phyloP scores from a whole-genome alignment of 2,888 invertebrate genomes.

The Pammene aurita region DNA sequence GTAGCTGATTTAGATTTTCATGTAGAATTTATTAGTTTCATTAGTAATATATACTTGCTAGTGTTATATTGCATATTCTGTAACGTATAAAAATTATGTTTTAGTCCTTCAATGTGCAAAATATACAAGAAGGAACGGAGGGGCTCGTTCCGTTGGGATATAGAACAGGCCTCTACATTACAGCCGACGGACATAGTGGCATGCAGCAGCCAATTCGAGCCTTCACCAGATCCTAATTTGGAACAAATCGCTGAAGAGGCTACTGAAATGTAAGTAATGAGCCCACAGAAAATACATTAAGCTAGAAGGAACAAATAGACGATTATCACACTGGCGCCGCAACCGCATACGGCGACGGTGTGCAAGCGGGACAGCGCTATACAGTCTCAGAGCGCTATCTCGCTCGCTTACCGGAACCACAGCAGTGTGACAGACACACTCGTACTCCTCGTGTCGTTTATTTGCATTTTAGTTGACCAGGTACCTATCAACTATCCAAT shows the following conservation, averaged over 20 bases:
- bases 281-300: too few species aligned
- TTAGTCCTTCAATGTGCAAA: constrained; percentile 80
- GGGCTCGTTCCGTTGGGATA: constrained; percentile 84
- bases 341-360: too few species aligned
- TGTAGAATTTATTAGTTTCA: neutral
- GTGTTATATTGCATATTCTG: too few species aligned
- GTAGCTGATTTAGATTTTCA: neutral
- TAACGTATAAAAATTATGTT: constrained; percentile 28
- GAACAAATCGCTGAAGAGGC: constrained; percentile 87
- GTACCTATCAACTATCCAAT: too few species aligned
- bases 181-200: constrained; percentile 87
- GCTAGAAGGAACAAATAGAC: too few species aligned
- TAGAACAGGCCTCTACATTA: constrained; percentile 87
- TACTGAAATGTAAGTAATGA: constrained; percentile 80
- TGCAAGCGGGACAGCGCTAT: too few species aligned
- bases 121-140: constrained; percentile 72
- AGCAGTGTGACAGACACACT: too few species aligned
- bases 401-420: too few species aligned
- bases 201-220: constrained; percentile 84
- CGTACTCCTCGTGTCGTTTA: too few species aligned
- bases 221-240: constrained; percentile 84
- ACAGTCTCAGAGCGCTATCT: too few species aligned
- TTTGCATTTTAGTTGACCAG: too few species aligned
- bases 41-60: neutral
- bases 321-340: too few species aligned